phyloP scores from a whole-genome alignment of 2,113 vertebrate species.

The Pantherophis guttatus region DNA sequence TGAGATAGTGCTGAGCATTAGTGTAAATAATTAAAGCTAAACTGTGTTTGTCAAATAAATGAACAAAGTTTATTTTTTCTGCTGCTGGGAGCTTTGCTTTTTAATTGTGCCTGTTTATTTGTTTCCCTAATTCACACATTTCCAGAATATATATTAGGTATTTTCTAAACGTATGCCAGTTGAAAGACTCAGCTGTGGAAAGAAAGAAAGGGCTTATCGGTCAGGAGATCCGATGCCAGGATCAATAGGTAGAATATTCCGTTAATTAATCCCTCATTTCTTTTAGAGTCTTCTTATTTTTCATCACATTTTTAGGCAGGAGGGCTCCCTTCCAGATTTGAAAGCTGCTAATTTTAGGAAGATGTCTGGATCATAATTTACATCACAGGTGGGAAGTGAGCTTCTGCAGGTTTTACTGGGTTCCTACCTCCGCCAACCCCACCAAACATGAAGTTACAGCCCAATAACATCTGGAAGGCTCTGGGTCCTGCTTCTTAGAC shows the following conservation, averaged over 20 bases:
- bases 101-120: conserved; percentile 26
- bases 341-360: neutral
- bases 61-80: conserved; percentile 42
- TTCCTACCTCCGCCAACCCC: neutral
- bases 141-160: neutral
- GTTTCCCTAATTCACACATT: conserved; percentile 42
- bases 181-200: neutral
- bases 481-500: neutral
- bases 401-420: neutral
- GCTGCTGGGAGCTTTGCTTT: conserved; percentile 39
- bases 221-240: neutral
- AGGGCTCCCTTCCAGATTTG: neutral
- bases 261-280: neutral
- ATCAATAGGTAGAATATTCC: neutral
- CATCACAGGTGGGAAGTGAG: neutral
- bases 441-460: neutral
- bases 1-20: conserved; percentile 40
- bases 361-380: neutral
- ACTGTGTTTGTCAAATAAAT: conserved; percentile 48
- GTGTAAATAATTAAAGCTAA: conserved; percentile 54
- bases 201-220: neutral
- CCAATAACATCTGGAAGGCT: neutral
- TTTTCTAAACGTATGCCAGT: neutral
- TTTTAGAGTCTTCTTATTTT: neutral
- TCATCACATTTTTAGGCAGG: neutral